These are phyloP conservation scores for Atrichornis clamosus DNA, from an alignment of 2,113 vertebrate genomes.

Conservation along the genomic window DNA sequence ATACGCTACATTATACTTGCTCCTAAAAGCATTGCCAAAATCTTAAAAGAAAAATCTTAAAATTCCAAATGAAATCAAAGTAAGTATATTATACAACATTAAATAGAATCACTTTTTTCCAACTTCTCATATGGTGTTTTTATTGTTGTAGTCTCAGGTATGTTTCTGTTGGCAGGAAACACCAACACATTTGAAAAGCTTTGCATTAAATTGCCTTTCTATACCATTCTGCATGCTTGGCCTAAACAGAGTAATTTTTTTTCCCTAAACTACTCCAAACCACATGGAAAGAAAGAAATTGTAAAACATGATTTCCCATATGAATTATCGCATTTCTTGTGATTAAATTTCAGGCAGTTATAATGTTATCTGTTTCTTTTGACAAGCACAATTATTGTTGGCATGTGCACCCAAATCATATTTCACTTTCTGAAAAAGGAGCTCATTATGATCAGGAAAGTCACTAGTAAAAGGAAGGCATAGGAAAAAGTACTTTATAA, in stretches of 20 bases:
- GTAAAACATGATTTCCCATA: constrained; percentile 45
- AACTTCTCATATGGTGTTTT: background rate
- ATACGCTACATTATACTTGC: background rate
- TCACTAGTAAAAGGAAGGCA: background rate
- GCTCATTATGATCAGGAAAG: background rate
- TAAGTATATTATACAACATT: background rate
- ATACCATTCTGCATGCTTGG: background rate
- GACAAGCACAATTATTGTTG: constrained; percentile 64
- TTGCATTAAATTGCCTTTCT: constrained; percentile 25
- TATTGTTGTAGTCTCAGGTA: constrained; percentile 13
- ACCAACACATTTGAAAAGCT: background rate
- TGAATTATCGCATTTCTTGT: constrained; percentile 58
- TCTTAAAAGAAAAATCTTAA: background rate
- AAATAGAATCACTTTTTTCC: constrained; percentile 24
- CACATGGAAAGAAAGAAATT: constrained; percentile 45
- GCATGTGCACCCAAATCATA: background rate
- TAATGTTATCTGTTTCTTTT: constrained; percentile 46
- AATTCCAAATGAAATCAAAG: constrained; percentile 11
- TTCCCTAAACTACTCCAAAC: background rate
- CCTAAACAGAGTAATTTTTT: constrained; percentile 3
- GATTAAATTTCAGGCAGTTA: constrained; percentile 66
- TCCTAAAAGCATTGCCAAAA: background rate
- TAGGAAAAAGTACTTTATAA: background rate
- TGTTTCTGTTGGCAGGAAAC: constrained; percentile 32
- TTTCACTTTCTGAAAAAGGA: constrained; percentile 36